These are phyloP conservation scores for Zophobas atratus DNA, from an alignment of 1,140 invertebrate genomes.

Conservation along the genomic window DNA sequence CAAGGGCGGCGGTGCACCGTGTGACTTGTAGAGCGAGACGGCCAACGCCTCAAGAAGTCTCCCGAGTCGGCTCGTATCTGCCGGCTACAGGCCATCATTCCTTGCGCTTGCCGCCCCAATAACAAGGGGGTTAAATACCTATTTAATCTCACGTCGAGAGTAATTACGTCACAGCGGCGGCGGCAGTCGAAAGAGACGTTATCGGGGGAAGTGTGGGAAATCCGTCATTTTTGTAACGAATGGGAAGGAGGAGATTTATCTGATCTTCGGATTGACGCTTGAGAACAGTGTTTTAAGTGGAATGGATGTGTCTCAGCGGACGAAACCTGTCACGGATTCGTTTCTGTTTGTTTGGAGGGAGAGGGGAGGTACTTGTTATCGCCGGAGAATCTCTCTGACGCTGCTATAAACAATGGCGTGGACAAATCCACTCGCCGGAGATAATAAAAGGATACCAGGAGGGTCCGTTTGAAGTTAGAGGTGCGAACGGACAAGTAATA, in stretches of 20 bases:
- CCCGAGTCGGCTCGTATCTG: conserved; percentile 4
- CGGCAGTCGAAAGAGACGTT: conserved; percentile 50
- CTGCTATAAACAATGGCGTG: conserved; percentile 27
- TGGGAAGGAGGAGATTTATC: conserved; percentile 32
- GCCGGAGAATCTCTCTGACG: conserved; percentile 21
- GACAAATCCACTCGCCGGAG: conserved; percentile 20
- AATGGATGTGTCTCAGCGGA: conserved; percentile 28
- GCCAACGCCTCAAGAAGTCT: no score
- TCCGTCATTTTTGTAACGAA: conserved; percentile 41
- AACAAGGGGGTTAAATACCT: conserved; percentile 49
- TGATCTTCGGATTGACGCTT: conserved; percentile 39
- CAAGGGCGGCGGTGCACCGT: no score
- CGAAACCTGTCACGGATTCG: conserved; percentile 9
- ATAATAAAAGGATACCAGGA: conserved; percentile 2
- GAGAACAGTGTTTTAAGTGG: conserved; percentile 31
- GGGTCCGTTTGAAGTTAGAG: not conserved
- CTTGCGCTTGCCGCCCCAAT: conserved; percentile 42
- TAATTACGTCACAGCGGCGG: conserved; percentile 50
- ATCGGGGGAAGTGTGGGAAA: conserved; percentile 45
- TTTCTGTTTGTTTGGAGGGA: conserved; percentile 11
- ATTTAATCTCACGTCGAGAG: conserved; percentile 50
- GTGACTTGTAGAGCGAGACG: no score
- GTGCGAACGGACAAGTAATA: not conserved
- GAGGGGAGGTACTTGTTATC: conserved; percentile 18
- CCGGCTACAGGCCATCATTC: conserved; percentile 38